A percentile compares a stretch with the other conserved stretches of the same genome.
Conservation (phyloP, 2,797 vertebrate species). For the Huso huso region DNA sequence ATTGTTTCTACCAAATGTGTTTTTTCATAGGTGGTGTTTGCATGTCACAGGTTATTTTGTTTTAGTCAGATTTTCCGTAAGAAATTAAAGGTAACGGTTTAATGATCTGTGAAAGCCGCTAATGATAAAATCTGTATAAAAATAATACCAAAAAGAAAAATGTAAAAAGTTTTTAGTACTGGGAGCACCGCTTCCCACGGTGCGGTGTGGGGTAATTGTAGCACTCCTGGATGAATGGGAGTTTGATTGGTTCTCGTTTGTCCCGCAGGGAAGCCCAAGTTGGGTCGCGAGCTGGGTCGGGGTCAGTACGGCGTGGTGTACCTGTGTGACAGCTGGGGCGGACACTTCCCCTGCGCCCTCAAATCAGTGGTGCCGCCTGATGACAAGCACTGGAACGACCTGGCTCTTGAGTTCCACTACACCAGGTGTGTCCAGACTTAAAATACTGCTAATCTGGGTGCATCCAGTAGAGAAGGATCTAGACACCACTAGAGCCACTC, state of each 20-base stretch:
- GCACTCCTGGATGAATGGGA: not conserved
- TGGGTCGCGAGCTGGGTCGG: slow-evolving; percentile 86
- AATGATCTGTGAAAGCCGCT: no score
- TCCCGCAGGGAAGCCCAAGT: slow-evolving; percentile 78
- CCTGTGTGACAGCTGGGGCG: slow-evolving; percentile 89
- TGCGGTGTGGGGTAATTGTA: no score
- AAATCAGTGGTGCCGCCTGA: slow-evolving; percentile 96
- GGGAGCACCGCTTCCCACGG: no score
- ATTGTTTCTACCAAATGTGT: no score
- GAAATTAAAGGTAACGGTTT: no score
- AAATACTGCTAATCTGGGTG: not conserved
- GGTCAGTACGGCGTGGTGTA: slow-evolving; percentile 97
- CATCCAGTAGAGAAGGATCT: slow-evolving; percentile 6
- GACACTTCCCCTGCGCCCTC: slow-evolving; percentile 84
- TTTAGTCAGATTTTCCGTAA: no score
- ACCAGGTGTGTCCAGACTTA: slow-evolving; percentile 64
- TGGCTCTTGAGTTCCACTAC: slow-evolving; percentile 96
- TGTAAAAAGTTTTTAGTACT: no score
- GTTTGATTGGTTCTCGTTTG: not conserved
- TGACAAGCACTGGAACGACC: slow-evolving; percentile 98
- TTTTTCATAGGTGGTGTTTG: no score
- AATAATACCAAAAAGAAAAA: no score
- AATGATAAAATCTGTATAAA: no score
- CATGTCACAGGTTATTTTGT: no score
- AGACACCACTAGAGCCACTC: not conserved